These are phyloP conservation scores for Anser brachyrhynchus DNA, from an alignment of 2,113 vertebrate species.

Conservation along the genomic window DNA sequence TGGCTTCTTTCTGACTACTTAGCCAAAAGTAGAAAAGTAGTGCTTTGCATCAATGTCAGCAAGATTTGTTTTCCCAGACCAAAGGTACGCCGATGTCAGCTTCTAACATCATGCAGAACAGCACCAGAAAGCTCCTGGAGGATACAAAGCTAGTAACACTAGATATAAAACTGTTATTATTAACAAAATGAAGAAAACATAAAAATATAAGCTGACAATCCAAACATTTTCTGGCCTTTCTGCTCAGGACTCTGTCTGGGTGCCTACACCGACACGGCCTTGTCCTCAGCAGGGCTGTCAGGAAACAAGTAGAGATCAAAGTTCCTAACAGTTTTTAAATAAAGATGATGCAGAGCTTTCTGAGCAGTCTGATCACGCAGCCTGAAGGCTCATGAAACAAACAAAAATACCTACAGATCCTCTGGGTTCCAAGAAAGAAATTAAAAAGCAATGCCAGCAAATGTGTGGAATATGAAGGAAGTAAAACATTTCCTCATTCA, in stretches of 20 bases:
- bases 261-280: neutral
- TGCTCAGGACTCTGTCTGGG: neutral
- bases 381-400: neutral
- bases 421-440: conserved; percentile 1
- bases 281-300: neutral
- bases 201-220: neutral
- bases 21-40: neutral
- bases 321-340: neutral
- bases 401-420: neutral
- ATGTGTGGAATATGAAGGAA: conserved; percentile 14
- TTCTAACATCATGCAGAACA: neutral
- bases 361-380: neutral
- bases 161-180: neutral
- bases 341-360: neutral
- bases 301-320: neutral
- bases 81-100: rapidly evolving
- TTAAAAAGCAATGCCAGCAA: conserved; percentile 15
- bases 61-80: neutral
- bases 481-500: conserved; percentile 46
- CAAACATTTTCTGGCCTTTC: neutral
- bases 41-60: neutral
- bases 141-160: neutral
- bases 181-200: neutral
- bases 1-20: neutral
- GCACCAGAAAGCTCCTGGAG: neutral